Conservation (phyloP, 2,888 invertebrate genomes). For the Brachyptera putata region DNA sequence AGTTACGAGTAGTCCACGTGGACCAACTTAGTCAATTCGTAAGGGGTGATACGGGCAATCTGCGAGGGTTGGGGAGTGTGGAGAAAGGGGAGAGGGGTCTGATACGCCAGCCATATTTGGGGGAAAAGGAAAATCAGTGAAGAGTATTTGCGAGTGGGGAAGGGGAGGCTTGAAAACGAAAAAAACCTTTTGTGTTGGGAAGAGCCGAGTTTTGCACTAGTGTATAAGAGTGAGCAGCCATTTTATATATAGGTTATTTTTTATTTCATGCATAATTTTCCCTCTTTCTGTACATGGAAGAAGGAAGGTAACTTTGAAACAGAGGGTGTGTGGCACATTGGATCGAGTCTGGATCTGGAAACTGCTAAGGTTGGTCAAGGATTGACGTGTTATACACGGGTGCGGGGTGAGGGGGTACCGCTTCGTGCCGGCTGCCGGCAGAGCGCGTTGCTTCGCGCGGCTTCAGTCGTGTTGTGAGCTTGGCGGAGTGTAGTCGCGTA, state of each 20-base stretch:
- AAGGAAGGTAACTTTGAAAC: not conserved
- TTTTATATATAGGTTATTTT: constrained; percentile 29
- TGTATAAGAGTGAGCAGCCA: constrained; percentile 32
- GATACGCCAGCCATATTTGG: constrained; percentile 40
- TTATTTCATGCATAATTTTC: constrained; percentile 1
- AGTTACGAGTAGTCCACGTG: constrained; percentile 34
- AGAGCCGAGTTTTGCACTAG: constrained; percentile 29
- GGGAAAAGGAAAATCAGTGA: constrained; percentile 39
- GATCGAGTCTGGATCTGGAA: not conserved
- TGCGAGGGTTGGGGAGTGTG: no score
- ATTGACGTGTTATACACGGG: constrained; percentile 24
- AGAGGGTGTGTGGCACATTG: not conserved
- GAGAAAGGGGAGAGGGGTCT: constrained; percentile 21
- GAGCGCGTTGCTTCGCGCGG: constrained; percentile 28
- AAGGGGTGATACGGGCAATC: constrained; percentile 35
- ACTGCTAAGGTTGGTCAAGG: constrained; percentile 16
- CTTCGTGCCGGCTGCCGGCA: constrained; percentile 27
- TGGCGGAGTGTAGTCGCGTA: not conserved
- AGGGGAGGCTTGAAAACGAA: constrained; percentile 23
- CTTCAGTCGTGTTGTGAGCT: constrained; percentile 24
- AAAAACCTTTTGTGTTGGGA: constrained; percentile 32
- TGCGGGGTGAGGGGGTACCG: constrained; percentile 30
- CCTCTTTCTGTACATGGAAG: not conserved
- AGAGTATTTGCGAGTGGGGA: constrained; percentile 37
- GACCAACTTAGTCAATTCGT: constrained; percentile 28